Evolutionary conservation across 2,888 invertebrate genomes (phyloP).

Genomic region (Lamellibrachia satsuma): DNA sequence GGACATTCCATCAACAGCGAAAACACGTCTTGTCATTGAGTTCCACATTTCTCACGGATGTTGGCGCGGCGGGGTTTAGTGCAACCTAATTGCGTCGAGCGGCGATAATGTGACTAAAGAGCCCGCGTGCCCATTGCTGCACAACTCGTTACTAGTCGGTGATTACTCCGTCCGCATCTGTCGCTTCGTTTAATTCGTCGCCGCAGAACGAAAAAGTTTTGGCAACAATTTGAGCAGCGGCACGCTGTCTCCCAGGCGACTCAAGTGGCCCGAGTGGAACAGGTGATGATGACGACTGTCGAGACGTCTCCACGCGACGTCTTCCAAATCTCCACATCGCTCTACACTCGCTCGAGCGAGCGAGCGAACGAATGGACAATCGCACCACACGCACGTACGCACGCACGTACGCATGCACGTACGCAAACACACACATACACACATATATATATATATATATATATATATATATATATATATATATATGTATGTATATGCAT

Average conservation of each 20-base stretch:
- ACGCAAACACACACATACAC: not conserved
- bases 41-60: not conserved
- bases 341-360: not conserved
- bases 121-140: not conserved
- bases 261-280: not conserved
- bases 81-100: not conserved
- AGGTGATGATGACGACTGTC: not conserved
- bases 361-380: not conserved
- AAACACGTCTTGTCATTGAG: not conserved
- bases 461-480: not conserved
- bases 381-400: not conserved
- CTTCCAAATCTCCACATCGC: not conserved
- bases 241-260: not conserved
- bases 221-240: not conserved
- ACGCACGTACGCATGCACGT: not conserved
- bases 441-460: not conserved
- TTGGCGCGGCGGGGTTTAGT: not conserved
- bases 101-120: not conserved
- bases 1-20: slow-evolving; percentile 1
- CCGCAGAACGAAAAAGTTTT: not conserved
- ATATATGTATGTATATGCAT: not conserved
- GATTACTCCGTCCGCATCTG: not conserved
- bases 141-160: not conserved
- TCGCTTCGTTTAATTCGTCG: not conserved
- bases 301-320: not conserved